Evolutionary conservation across 2,888 invertebrate species (phyloP).

Genomic region (Luperina testacea): DNA sequence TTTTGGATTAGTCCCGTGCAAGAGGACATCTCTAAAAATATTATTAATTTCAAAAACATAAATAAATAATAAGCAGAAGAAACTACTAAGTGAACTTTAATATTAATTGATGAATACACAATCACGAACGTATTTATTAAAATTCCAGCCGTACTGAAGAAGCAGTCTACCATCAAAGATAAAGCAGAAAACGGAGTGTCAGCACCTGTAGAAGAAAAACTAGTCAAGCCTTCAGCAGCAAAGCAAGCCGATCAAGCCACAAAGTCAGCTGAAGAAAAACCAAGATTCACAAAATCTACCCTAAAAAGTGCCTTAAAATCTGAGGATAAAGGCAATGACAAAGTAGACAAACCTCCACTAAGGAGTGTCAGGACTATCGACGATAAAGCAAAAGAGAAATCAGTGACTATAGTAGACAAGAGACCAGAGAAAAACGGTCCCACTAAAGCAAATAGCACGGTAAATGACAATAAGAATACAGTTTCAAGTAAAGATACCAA

Average conservation of each 20-base stretch:
- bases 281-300: constrained; percentile 80
- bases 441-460: constrained; percentile 70
- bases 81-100: not conserved
- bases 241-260: constrained; percentile 81
- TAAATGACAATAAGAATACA: constrained; percentile 70
- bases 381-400: constrained; percentile 85
- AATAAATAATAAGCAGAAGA: not conserved
- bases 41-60: not conserved
- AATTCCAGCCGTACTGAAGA: constrained; percentile 85
- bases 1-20: not conserved
- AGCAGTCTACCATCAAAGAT: constrained; percentile 86
- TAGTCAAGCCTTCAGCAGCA: constrained; percentile 84
- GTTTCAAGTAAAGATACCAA: constrained; percentile 68
- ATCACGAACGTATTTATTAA: constrained; percentile 5
- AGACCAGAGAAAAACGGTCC: constrained; percentile 80
- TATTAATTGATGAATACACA: constrained; percentile 1
- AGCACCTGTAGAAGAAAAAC: constrained; percentile 82
- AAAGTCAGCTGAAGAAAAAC: constrained; percentile 81
- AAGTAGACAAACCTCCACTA: constrained; percentile 79
- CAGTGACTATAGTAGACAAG: constrained; percentile 85
- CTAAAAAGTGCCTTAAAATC: constrained; percentile 70
- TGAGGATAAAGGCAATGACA: constrained; percentile 76
- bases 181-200: constrained; percentile 83
- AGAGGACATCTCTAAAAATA: not conserved
- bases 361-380: constrained; percentile 85